Base-by-base conservation (phyloP, 2,888 invertebrate species). In the Nipponacmea schrenckii region DNA sequence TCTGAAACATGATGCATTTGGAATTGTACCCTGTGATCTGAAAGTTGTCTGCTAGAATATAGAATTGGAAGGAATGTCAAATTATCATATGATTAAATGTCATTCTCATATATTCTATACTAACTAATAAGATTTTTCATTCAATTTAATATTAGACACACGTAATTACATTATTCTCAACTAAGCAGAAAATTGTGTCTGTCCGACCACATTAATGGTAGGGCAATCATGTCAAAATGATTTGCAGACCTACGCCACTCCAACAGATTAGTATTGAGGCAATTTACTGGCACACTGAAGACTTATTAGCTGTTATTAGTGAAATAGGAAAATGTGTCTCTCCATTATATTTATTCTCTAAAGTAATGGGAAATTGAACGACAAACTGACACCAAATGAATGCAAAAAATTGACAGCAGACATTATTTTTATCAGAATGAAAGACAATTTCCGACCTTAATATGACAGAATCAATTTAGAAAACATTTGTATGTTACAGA, bases 181-280 rank as follows among this genome's bases (percentile, higher is more conserved):
- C 56, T 56, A 56, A 24, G 56, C 56, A 56, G 56, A 56, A 56
- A 56, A 56, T 56, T 56, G 56, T 24, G 56, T 56, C 56, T 56
- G 56, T 20, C 24, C 12, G 56, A 56, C 56, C 56, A 56, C 56
- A 56, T 56, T 56, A 56, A 56, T 56, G 24, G 10, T 20, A 56
- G 56, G 24, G 56, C 10, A 20, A 24, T 56, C 24, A 56, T 14
- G 56, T 56, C 56, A 56, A 56, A 24, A 24, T 56, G 24, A 56
- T 56, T 56, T 56, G 56, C 20, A 24, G 24, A 20, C 56, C 56
- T 56, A 24, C 56, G 20, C 56, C 56, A 24, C 24, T 20, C 20
- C 24, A 24, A 24, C 24, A 56, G 56, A 56, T 56, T 56, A 56
- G 56, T 56, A 56, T 56, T 56, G 56, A 56, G 56, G 20, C 56